Evolutionary conservation across 2,113 vertebrate genomes (phyloP), one percentile per base, ranked within the genome.

Genomic region (Tachysurus fulvidraco): DNA sequence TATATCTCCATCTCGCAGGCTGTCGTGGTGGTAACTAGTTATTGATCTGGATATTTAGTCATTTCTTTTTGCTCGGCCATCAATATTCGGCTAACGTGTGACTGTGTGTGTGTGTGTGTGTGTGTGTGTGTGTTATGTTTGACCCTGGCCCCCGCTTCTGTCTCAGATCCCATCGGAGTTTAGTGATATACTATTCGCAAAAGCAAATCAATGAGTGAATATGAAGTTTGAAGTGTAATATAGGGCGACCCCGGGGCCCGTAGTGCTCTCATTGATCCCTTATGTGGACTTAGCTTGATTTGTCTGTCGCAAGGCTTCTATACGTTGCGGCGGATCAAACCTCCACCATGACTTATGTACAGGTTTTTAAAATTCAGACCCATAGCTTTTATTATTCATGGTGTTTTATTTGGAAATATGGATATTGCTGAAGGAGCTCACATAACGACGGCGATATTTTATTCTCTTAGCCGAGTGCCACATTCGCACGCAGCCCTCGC

Each of bases 151-250:
- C 95, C 95, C 93, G 96, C 95, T 96, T 96, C 95, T 97, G 96
- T 96, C 96, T 97, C 96, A 95, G 93, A 95, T 98, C 97, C 97
- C 97, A 95, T 97, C 96, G 97, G 98, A 97, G 95, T 97, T 96
- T 96, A 96, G 94, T 99, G 97, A 98, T 98, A 98, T 97, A 98
- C 96, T 97, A 96, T 96, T 95, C 94, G 95, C 96, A 97, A 97
- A 97, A 97, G 93, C 93, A 97, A 97, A 98, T 98, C 97, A 96
- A 98, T 99, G 97, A 96, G 96, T 97, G 96, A 97, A 98, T 98
- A 98, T 97, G 96, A 98, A 97, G 95, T 97, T 97, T 96, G 96
- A 94, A 94, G 88, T 94, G 97, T 97, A 97, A 97, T 97, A 96
- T 98, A 96, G 96, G 92, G 94, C 93, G 93, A 94, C 95, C 96